A percentile compares a stretch with the other conserved stretches of the same genome.
Evolutionary conservation across 2,888 invertebrate genomes (phyloP).

Genomic region (Xestoiulus laeticollis): DNA sequence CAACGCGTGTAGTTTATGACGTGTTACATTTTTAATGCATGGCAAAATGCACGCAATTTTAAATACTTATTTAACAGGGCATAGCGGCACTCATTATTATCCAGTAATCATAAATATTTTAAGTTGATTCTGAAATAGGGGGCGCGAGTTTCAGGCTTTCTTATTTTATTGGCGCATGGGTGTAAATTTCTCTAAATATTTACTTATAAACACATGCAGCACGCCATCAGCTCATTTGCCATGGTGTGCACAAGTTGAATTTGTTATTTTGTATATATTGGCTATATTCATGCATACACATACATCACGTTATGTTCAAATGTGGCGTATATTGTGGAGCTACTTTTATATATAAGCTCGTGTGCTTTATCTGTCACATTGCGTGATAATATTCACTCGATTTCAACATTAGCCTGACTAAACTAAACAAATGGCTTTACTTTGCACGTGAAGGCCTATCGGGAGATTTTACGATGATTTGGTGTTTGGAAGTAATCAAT

Average conservation of each 20-base stretch:
- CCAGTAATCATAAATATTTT: not conserved
- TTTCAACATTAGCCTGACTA: not conserved
- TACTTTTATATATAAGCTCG: too few relatives aligned
- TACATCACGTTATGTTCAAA: not conserved
- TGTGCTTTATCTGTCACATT: not conserved
- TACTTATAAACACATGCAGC: not conserved
- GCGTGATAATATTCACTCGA: not conserved
- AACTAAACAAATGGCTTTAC: not conserved
- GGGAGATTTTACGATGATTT: not conserved
- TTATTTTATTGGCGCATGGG: not conserved
- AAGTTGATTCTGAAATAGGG: not conserved
- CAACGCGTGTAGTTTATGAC: not conserved
- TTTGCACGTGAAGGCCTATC: not conserved
- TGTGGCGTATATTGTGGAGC: not conserved
- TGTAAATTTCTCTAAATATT: not conserved
- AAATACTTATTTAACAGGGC: not conserved
- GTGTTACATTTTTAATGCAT: not conserved
- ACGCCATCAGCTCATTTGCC: not conserved
- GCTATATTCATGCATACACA: not conserved
- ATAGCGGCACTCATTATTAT: not conserved
- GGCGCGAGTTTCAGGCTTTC: not conserved
- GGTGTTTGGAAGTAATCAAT: constrained; percentile 17
- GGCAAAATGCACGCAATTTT: not conserved
- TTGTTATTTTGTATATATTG: not conserved
- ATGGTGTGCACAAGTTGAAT: not conserved